Percentiles rank a stretch among this genome's conserved stretches.
These are phyloP conservation scores for Drosophila paracracens DNA, from an alignment of 2,888 invertebrate genomes.

Conservation along the genomic window DNA sequence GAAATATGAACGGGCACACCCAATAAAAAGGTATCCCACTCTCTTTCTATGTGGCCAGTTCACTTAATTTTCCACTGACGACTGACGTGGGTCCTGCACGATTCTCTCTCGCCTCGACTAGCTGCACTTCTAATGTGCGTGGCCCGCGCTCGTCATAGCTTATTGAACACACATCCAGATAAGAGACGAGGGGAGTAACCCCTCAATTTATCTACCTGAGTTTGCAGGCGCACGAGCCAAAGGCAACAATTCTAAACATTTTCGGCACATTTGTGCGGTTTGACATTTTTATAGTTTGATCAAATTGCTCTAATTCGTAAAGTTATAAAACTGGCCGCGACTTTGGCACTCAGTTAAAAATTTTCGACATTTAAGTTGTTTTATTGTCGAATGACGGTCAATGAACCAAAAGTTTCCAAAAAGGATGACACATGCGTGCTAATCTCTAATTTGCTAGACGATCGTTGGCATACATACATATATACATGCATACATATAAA, in stretches of 20 bases:
- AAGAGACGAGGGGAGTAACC: conserved; percentile 13
- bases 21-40: conserved; percentile 22
- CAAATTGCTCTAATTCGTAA: conserved; percentile 76
- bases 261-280: conserved; percentile 64
- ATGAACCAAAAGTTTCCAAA: conserved; percentile 59
- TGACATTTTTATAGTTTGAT: conserved; percentile 76
- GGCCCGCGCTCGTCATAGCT: conserved; percentile 67
- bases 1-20: conserved; percentile 49
- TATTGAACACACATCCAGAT: conserved; percentile 71
- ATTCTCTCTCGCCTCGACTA: conserved; percentile 3
- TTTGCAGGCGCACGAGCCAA: conserved; percentile 38
- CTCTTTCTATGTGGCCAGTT: background rate
- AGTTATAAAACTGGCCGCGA: conserved; percentile 70
- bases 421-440: conserved; percentile 81
- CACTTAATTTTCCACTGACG: conserved; percentile 19
- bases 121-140: conserved; percentile 43
- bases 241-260: conserved; percentile 30
- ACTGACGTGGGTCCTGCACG: conserved; percentile 24
- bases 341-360: conserved; percentile 57
- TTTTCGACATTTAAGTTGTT: conserved; percentile 55
- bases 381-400: conserved; percentile 69
- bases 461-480: conserved; percentile 44
- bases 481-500: too few species aligned
- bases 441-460: conserved; percentile 81
- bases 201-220: conserved; percentile 41